Conservation (phyloP, 2,888 invertebrate genomes). For the Plebejus argus region DNA sequence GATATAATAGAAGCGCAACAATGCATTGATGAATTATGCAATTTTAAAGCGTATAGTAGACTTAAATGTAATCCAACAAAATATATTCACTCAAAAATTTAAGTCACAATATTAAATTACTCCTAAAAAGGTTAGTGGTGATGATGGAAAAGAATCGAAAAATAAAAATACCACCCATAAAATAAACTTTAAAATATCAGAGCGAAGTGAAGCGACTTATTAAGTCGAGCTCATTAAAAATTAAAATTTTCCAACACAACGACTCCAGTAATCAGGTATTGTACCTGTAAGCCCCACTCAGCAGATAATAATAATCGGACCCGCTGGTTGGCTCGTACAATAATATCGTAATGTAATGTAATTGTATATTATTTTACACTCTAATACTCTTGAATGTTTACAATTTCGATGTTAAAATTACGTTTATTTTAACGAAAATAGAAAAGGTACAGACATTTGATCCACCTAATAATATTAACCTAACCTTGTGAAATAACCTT, state of each 20-base stretch:
- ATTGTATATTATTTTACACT: not conserved
- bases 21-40: no score
- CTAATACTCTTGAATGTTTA: not conserved
- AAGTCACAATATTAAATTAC: not conserved
- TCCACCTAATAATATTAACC: no score
- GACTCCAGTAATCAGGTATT: slow-evolving; percentile 43
- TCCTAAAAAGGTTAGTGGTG: not conserved
- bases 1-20: no score
- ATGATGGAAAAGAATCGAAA: not conserved
- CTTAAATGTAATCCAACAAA: not conserved
- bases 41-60: no score
- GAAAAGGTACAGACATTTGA: no score
- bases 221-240: slow-evolving; percentile 47
- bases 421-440: no score
- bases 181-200: slow-evolving; percentile 33
- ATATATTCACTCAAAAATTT: not conserved
- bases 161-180: slow-evolving; percentile 12
- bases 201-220: slow-evolving; percentile 38
- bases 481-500: no score
- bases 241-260: slow-evolving; percentile 48
- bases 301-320: slow-evolving; percentile 36
- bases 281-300: slow-evolving; percentile 36
- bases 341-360: not conserved
- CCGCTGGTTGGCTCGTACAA: not conserved
- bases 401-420: not conserved